Percentiles rank a stretch among this genome's conserved stretches.
These are phyloP conservation scores for Trachemys scripta DNA, from an alignment of 2,113 vertebrate genomes.

Conservation along the genomic window DNA sequence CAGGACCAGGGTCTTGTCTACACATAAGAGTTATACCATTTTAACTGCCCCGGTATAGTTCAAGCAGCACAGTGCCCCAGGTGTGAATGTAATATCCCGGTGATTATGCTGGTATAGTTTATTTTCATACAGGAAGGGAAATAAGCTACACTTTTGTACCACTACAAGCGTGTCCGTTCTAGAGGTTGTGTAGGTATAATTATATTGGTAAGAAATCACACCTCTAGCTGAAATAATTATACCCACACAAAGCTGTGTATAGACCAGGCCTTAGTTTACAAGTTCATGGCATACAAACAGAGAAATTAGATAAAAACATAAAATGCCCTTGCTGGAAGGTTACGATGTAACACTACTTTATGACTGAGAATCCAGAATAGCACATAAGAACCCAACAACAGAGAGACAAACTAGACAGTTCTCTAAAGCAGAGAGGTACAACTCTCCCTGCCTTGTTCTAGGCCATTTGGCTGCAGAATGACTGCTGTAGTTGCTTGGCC, in stretches of 20 bases:
- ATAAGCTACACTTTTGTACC: neutral
- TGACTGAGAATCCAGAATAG: neutral
- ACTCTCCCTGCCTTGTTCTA: neutral
- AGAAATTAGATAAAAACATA: neutral
- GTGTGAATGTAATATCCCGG: neutral
- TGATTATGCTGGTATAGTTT: neutral
- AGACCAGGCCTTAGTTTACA: neutral
- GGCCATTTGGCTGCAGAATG: neutral
- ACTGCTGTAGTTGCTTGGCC: neutral
- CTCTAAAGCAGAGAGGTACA: neutral
- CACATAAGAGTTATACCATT: neutral
- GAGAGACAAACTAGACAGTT: neutral
- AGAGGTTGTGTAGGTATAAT: neutral
- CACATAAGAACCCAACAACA: neutral
- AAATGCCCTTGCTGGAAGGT: neutral
- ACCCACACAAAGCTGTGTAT: neutral
- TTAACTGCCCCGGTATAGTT: neutral
- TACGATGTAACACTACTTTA: neutral
- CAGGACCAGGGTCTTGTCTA: rapidly evolving
- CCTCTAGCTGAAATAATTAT: neutral
- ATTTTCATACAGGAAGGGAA: neutral
- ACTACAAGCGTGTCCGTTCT: neutral
- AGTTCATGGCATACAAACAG: neutral
- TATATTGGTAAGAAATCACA: neutral
- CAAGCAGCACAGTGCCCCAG: neutral